Conservation (phyloP, 2,888 invertebrate species). For the Therioaphis trifolii region DNA sequence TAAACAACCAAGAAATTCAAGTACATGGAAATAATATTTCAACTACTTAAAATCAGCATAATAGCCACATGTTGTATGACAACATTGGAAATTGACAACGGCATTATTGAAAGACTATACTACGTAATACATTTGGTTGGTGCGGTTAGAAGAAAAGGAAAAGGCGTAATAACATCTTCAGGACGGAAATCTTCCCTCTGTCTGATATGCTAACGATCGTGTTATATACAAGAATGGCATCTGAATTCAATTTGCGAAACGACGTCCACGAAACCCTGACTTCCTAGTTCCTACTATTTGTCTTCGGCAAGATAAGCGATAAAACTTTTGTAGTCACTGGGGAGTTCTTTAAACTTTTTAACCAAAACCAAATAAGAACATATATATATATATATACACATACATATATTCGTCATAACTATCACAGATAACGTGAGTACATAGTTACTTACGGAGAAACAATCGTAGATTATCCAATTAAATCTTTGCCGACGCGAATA, state of each 20-base stretch:
- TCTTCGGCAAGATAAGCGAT: conserved; percentile 48
- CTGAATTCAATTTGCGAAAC: conserved; percentile 56
- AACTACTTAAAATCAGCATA: too few relatives aligned
- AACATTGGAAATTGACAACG: background rate
- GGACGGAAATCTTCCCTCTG: background rate
- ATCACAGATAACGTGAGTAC: conserved; percentile 26
- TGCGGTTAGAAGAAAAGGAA: background rate
- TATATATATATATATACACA: too few relatives aligned
- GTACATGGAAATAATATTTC: too few relatives aligned
- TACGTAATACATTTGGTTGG: background rate
- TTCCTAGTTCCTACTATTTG: conserved; percentile 43
- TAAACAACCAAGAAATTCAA: too few relatives aligned
- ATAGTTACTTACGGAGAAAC: conserved; percentile 25
- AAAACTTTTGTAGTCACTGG: conserved; percentile 47
- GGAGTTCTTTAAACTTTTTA: conserved; percentile 41
- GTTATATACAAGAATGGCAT: conserved; percentile 46
- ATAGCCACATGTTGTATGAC: background rate
- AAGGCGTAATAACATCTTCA: conserved; percentile 7
- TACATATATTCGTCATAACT: conserved; percentile 26
- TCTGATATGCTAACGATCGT: conserved; percentile 45
- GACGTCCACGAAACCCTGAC: conserved; percentile 40
- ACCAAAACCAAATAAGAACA: background rate
- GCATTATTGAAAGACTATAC: conserved; percentile 6
- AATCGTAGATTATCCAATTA: conserved; percentile 17
- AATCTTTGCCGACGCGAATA: conserved; percentile 14